Evolutionary conservation across 1,140 invertebrate genomes (phyloP), one percentile per base, ranked within the genome.

Genomic region (Eriocheir sinensis): DNA sequence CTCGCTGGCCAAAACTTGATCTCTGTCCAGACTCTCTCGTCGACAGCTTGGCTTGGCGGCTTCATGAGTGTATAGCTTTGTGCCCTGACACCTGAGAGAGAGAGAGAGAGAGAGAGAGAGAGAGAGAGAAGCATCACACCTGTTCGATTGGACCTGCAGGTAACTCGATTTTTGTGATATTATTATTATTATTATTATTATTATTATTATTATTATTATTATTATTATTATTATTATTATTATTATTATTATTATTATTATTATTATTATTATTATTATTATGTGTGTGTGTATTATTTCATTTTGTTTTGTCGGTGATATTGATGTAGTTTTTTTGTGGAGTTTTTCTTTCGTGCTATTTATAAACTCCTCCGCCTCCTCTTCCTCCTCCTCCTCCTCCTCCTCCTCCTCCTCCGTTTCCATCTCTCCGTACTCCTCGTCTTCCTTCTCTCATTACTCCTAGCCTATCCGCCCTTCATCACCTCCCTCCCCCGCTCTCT

Each of bases 81-180:
- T n/a, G n/a, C n/a, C n/a, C n/a, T n/a, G 21, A 21, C 48, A 53
- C 21, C 3, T 12, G 34, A 86, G 2, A 36, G 34, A 36, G 34
- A 88, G 85, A 38, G 85, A 88, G 38, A 40, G 85, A 86, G 83
- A 36, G 34, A 86, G 6, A 86, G n/a, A 36, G 34, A 86, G 34
- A 34, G 21, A 86, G 34, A 86, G 2, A 36, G 6, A 86, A 40
- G 38, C 34, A 86, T 21, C 34, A 36, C 41, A 38, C 8, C 3
- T 41, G 38, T 44, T 44, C 40, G 38, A 27, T 72, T 72, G 21
- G n/a, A 36, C 12, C 80, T 36, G 53, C 53, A 72, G 12, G 12
- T 12, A 72, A 72, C 4, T 3, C 34, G 79, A 80, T 80, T 6
- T 30, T 80, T 27, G 34, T 80, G 4, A 80, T 80, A 27, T 4